Conservation (phyloP, 2,113 vertebrate species). For the Indicator maculatus region DNA sequence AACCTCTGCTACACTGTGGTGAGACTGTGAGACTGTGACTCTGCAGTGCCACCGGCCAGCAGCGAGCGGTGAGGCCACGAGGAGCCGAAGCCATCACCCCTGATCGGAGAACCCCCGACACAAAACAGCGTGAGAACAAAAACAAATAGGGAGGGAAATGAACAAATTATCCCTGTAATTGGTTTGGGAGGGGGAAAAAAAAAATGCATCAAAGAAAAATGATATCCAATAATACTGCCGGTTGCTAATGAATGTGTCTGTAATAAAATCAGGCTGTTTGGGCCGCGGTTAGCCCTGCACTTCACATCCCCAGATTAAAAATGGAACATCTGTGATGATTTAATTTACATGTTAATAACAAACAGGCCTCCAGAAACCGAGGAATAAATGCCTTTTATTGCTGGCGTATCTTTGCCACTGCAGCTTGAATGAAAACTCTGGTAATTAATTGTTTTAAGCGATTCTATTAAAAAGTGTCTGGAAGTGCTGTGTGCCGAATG, state of each 20-base stretch:
- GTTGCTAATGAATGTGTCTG: slow-evolving; percentile 89
- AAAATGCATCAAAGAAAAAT: slow-evolving; percentile 78
- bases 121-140: slow-evolving; percentile 33
- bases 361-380: slow-evolving; percentile 98
- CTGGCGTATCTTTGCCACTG: slow-evolving; percentile 91
- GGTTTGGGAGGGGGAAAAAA: slow-evolving; percentile 69
- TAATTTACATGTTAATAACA: slow-evolving; percentile 99
- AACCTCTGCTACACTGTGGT: neutral
- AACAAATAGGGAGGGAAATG: slow-evolving; percentile 70
- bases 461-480: slow-evolving; percentile 99
- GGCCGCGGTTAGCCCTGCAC: slow-evolving; percentile 84
- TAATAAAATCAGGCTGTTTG: slow-evolving; percentile 92
- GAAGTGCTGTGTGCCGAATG: slow-evolving; percentile 85
- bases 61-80: rapidly evolving
- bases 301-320: slow-evolving; percentile 97
- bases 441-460: slow-evolving; percentile 99
- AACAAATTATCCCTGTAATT: slow-evolving; percentile 80
- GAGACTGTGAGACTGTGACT: neutral
- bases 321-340: slow-evolving; percentile 99
- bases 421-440: slow-evolving; percentile 92
- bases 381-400: slow-evolving; percentile 99
- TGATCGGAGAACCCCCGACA: slow-evolving; percentile 40
- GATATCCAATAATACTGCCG: slow-evolving; percentile 70
- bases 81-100: slow-evolving; percentile 11
- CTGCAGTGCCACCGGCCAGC: neutral